Base-by-base conservation (phyloP, 2,888 invertebrate species). In the Amiota mariae region DNA sequence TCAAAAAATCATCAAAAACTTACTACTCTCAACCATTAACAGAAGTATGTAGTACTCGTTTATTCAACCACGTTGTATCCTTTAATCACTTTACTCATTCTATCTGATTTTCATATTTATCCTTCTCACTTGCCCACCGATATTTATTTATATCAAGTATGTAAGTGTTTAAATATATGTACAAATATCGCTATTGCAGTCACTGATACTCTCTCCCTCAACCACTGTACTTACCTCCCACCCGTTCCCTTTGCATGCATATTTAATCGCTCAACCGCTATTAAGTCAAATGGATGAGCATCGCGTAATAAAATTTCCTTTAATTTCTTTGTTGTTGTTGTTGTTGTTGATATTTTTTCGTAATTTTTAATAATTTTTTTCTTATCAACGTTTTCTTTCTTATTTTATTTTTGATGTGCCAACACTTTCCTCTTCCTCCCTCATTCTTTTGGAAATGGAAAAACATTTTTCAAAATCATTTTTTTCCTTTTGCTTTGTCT, bases 211-310 rank as follows among this genome's bases (percentile, higher is more conserved):
- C 36, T 36, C 36, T 36, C 36, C 36, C 8, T 6, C 8, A 36
- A 6, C 36, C 36, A 36, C 3, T 24, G 24, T 3, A 24, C 3
- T 24, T 24, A 24, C 24, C 3, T 3, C 6, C 6, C 36, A 6
- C 6, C 36, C 0, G 3, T n/a, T n/a, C n/a, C 36, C 8, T 6
- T 36, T 6, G 6, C 36, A 36, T 36, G 36, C 36, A 82, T 83
- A 15, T 87, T 81, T 85, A 82, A 88, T 87, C 85, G 87, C 88
- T 85, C 85, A 82, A 88, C 87, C 85, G 87, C 87, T 85, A 87
- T 88, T 88, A 87, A 87, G 88, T 85, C 87, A 87, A 84, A 86
- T 87, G 87, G 84, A 82, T 88, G 88, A 87, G 83, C 85, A 87
- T 81, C 81, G 84, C 79, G 84, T 79, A 87, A 87, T 84, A 86